phyloP scores from a whole-genome alignment of 2,113 vertebrate genomes.

The Lepidothrix coronata region DNA sequence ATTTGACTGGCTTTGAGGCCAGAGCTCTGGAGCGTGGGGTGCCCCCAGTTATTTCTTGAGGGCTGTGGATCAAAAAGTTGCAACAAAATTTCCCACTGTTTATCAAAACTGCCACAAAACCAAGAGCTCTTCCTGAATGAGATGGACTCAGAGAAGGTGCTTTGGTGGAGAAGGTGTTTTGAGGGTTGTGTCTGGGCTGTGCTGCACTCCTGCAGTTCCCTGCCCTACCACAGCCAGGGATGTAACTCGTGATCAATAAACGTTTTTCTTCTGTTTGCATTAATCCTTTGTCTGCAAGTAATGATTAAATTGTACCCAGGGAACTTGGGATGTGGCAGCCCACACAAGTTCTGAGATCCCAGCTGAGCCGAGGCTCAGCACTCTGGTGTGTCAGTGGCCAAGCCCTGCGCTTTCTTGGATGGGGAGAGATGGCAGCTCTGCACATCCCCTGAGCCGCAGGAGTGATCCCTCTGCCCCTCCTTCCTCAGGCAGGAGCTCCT shows the following conservation, averaged over 20 bases:
- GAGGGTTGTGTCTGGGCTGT: accelerated
- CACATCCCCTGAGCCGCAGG: accelerated
- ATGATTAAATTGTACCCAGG: background rate
- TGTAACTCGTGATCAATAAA: background rate
- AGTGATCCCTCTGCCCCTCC: background rate
- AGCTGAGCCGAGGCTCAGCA: background rate
- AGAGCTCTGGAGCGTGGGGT: accelerated
- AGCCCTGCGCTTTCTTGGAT: accelerated
- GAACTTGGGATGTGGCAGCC: background rate
- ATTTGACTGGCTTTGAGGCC: background rate
- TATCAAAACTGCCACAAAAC: background rate
- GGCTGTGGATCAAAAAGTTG: background rate
- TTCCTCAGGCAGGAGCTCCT: background rate
- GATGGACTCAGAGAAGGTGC: background rate
- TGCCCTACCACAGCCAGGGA: background rate
- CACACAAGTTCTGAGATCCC: background rate
- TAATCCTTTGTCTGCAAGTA: background rate
- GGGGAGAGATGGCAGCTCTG: background rate
- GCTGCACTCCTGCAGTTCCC: accelerated
- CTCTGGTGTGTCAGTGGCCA: accelerated
- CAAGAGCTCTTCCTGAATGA: background rate
- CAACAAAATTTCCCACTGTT: background rate
- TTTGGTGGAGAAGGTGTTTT: background rate
- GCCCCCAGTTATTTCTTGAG: background rate
- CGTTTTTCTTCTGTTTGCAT: background rate